These are phyloP conservation scores for Rhinoraja longicauda DNA, from an alignment of 2,797 vertebrate species.

Conservation along the genomic window DNA sequence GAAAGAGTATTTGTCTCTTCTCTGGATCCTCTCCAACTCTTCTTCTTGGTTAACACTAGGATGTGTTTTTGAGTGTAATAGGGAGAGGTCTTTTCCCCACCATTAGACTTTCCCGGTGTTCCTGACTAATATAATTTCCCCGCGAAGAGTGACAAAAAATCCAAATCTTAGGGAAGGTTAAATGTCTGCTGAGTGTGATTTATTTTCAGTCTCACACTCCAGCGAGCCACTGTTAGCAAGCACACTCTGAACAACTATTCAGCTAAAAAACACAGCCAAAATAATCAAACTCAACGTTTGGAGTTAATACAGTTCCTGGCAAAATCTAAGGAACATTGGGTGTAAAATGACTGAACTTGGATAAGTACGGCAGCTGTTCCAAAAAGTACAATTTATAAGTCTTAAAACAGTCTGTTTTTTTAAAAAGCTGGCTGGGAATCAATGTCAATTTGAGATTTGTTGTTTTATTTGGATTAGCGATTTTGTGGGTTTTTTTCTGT, in stretches of 20 bases:
- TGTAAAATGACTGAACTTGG: neutral
- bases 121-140: neutral
- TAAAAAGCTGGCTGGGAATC: neutral
- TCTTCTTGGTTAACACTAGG: neutral
- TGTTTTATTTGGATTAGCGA: neutral
- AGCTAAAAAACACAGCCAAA: neutral
- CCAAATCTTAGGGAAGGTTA: neutral
- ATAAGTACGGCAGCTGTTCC: too few species aligned
- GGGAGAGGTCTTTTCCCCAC: neutral
- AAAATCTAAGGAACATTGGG: neutral
- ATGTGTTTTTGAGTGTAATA: neutral
- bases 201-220: neutral
- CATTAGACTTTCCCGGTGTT: neutral
- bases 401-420: neutral
- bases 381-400: conserved; percentile 21
- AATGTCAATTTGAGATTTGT: neutral
- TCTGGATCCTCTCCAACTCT: neutral
- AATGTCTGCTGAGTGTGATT: neutral
- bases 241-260: neutral
- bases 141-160: neutral
- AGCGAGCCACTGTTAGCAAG: neutral
- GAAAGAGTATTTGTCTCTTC: neutral
- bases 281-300: conserved; percentile 14
- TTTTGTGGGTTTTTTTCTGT: neutral
- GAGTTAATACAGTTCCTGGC: neutral